Conservation (phyloP, 2,888 invertebrate species). For the Dinocampus coccinellae region DNA sequence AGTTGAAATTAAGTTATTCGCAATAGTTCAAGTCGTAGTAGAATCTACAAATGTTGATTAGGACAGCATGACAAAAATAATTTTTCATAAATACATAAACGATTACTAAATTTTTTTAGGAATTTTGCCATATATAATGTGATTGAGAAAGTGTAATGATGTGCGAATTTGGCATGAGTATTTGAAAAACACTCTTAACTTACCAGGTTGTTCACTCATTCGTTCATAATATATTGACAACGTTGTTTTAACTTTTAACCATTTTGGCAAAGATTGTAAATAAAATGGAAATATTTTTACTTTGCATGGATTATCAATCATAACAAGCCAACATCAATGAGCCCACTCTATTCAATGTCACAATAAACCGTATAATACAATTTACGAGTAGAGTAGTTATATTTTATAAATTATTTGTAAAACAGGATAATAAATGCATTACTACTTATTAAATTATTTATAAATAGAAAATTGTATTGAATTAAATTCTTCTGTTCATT, state of each 20-base stretch:
- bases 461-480: conserved; percentile 47
- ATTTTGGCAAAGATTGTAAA: background rate
- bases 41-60: background rate
- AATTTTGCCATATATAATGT: background rate
- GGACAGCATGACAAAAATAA: background rate
- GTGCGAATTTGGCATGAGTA: background rate
- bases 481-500: conserved; percentile 38
- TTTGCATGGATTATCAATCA: background rate
- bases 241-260: background rate
- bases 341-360: background rate
- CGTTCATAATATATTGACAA: conserved; percentile 21
- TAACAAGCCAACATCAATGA: background rate
- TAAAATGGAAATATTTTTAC: background rate
- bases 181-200: conserved; percentile 11
- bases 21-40: background rate
- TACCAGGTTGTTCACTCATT: background rate
- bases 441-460: too few relatives aligned
- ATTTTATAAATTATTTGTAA: too few relatives aligned
- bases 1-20: background rate
- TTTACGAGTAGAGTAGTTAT: too few relatives aligned
- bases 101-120: background rate
- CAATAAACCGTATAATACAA: background rate
- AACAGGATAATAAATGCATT: too few relatives aligned
- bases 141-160: background rate
- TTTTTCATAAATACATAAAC: background rate